Conservation (phyloP, 1,140 invertebrate species). For the Chironomus striatipennis region DNA sequence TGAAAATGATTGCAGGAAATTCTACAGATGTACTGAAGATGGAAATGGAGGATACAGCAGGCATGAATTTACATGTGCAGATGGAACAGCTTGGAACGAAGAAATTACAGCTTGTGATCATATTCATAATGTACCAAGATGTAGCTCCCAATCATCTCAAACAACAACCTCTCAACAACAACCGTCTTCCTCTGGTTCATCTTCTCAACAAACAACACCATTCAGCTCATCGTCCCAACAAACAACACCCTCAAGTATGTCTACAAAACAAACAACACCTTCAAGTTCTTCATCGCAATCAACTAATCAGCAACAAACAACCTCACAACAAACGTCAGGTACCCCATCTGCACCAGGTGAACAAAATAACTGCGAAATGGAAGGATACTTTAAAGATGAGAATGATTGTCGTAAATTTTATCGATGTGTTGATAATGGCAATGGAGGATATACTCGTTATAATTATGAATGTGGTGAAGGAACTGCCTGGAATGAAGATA, state of each 20-base stretch:
- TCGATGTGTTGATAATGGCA: slow-evolving; percentile 52
- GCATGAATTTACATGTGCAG: slow-evolving; percentile 53
- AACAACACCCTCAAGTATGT: too few relatives aligned
- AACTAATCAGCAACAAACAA: too few relatives aligned
- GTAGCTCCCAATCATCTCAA: slow-evolving; percentile 25
- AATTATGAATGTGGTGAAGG: slow-evolving; percentile 55
- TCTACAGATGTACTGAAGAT: slow-evolving; percentile 56
- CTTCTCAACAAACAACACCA: too few relatives aligned
- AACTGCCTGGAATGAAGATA: slow-evolving; percentile 54
- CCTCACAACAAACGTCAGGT: slow-evolving; percentile 19
- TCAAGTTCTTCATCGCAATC: background rate
- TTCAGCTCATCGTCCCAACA: too few relatives aligned
- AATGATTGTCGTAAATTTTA: slow-evolving; percentile 58
- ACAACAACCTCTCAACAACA: background rate
- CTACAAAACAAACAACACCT: too few relatives aligned
- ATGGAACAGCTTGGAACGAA: slow-evolving; percentile 54
- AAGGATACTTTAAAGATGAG: slow-evolving; percentile 49
- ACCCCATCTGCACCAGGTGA: slow-evolving; percentile 23
- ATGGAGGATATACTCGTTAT: slow-evolving; percentile 48
- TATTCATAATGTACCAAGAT: slow-evolving; percentile 39
- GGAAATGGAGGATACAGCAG: slow-evolving; percentile 43
- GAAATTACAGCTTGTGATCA: slow-evolving; percentile 51
- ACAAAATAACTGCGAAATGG: slow-evolving; percentile 37
- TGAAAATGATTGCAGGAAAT: slow-evolving; percentile 52
- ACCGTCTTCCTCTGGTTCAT: too few relatives aligned